Base-by-base conservation (phyloP, 1,140 invertebrate genomes). In the Drosophila ficusphila region DNA sequence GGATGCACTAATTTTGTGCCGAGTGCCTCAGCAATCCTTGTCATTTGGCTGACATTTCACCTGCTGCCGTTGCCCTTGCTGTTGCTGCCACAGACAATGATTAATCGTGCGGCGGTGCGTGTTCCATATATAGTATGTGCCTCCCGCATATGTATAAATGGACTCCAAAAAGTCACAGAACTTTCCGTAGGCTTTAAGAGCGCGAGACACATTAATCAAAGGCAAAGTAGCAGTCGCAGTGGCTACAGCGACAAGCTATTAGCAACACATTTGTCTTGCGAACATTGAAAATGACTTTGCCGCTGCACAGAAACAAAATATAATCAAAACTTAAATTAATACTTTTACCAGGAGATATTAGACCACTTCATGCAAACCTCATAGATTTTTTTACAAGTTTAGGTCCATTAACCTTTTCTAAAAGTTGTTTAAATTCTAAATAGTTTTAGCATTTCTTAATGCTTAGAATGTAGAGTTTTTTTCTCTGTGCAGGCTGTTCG, bases 241-340 rank as follows among this genome's bases (percentile, higher is more conserved):
- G 52, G 53, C 49, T 69, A 86, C 81, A 79, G 81, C 76, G 69
- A 81, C 82, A 88, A 88, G 81, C 81, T 86, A 86, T 86, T 86
- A 86, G 81, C 77, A 88, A 88, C 81, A 81, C 81, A 86, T 86
- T 86, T 86, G 81, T 86, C 81, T 86, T 88, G 42, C 31, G 60
- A 36, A 54, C 54, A 70, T 69, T 71, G 65, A 14, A 72, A 81
- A 57, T 76, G 72, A 71, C 53, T 60, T 68, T 70, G 61, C 29
- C 39, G 12, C 23, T 42, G 5, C 48, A 58, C 48, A 18, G 54
- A 0, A 0, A 54, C 11, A 23, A 52, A 34, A 18, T 1, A n/a
- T 11, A 0, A 7, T 0, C 2, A 7, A 11, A 46, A 5, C 6
- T 7, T 12, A 9, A 18, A 4, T 11, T 9, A 33, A 9, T 33